Base-by-base conservation (phyloP, 2,888 invertebrate genomes). In the Calameuta filiformis region DNA sequence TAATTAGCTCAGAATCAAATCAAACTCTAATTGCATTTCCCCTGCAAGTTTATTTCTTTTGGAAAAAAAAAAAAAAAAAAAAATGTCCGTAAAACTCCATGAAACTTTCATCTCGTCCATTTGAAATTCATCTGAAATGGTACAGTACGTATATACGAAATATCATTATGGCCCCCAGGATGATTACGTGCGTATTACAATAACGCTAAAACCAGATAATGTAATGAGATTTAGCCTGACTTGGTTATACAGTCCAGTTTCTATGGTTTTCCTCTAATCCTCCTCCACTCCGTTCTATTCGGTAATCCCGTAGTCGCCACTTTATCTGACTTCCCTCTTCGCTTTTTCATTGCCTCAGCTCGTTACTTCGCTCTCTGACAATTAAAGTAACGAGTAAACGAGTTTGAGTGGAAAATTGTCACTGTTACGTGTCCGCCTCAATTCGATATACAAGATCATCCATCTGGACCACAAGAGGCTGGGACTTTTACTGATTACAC, bases 1-100 rank as follows among this genome's bases (percentile, higher is more conserved):
- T 85, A 85, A 79, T 85, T 81, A 80, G 82, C 82, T 80, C 74
- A 80, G 77, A 79, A 83, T 81, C 76, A 79, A 81, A 77, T 79
- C 73, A 75, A 81, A 81, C 81, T 82, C 80, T 56, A 80, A 76
- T 68, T 23, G 56, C 56, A 9, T 56, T 56, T 56, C 9, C 23
- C 6, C 23, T 56, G 56, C 2, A 56, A 56, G 23, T 56, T 56
- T 23, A 56, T 23, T 56, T 56, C 1, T 56, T 56, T 15, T 9
- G 15, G 1, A 4, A 40, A 40, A 56, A 56, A 23, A 4, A 40
- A 40, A 40, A 40, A 40, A 23, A 23, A 15, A 56, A 23, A 0
- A 23, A 56, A 9, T 6, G 1, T 23, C 23, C 56, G 0, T 56
- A 1, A 56, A 23, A 23, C 56, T 23, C 23, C 2, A 56, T 23